Conservation (phyloP, 1,140 invertebrate genomes). For the Paramacrobiotus metropolitanus region DNA sequence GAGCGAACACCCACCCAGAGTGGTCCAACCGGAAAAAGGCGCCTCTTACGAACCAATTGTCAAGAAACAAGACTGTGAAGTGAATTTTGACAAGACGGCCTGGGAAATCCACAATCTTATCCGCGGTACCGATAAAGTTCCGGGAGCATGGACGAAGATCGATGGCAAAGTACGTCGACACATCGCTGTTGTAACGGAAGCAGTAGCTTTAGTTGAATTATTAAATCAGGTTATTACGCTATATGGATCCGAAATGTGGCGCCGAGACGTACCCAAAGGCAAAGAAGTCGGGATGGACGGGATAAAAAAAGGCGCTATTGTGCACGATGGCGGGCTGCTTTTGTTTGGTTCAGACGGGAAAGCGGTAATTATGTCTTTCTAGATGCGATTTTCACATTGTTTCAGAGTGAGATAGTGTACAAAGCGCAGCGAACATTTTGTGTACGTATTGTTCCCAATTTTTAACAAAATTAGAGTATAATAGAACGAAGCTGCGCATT, state of each 20-base stretch:
- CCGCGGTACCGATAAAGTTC: slow-evolving; percentile 67
- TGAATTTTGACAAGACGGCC: slow-evolving; percentile 45
- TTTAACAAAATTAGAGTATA: too few relatives aligned
- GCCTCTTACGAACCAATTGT: slow-evolving; percentile 76
- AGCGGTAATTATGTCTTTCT: slow-evolving; percentile 31
- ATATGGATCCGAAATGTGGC: slow-evolving; percentile 54
- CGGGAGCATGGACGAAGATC: slow-evolving; percentile 57
- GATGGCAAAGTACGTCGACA: slow-evolving; percentile 30
- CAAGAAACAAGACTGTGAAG: slow-evolving; percentile 42
- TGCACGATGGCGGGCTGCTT: slow-evolving; percentile 54
- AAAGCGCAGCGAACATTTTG: too few relatives aligned
- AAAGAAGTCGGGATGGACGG: slow-evolving; percentile 36
- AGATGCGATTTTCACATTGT: slow-evolving; percentile 8
- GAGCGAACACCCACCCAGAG: slow-evolving; percentile 45
- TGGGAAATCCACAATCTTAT: slow-evolving; percentile 69
- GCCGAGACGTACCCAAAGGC: slow-evolving; percentile 30
- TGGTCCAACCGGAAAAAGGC: slow-evolving; percentile 51
- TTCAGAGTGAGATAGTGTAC: too few relatives aligned
- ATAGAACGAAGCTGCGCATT: too few relatives aligned
- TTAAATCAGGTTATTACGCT: slow-evolving; percentile 31
- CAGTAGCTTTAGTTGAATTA: neutral
- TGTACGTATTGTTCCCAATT: too few relatives aligned
- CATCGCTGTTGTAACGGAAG: neutral
- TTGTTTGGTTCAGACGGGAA: slow-evolving; percentile 47
- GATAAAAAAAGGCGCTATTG: slow-evolving; percentile 32